Conservation (phyloP, 2,888 invertebrate genomes). For the Bombyx huttoni region DNA sequence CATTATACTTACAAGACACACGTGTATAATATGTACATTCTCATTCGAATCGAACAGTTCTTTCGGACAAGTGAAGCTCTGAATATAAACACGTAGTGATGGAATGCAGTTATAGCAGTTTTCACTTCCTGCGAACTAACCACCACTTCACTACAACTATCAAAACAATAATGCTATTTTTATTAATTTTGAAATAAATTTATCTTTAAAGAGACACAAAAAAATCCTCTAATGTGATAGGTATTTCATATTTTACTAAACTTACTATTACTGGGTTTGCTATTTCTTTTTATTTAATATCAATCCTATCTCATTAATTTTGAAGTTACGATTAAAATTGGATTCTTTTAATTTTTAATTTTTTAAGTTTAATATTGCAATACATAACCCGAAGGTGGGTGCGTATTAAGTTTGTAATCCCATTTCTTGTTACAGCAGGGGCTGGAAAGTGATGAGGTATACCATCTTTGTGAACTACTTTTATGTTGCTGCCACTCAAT, state of each 20-base stretch:
- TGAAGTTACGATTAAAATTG: conserved; percentile 15
- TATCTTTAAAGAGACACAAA: conserved; percentile 8
- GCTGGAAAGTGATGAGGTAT: conserved; percentile 94
- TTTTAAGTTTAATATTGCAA: conserved; percentile 32
- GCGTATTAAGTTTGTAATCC: conserved; percentile 71
- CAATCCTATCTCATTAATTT: conserved; percentile 3
- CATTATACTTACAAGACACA: conserved; percentile 11
- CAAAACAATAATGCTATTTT: conserved; percentile 10
- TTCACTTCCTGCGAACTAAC: conserved; percentile 26
- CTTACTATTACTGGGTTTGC: background rate
- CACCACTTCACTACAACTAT: conserved; percentile 1
- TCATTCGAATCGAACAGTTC: conserved; percentile 9
- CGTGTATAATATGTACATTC: conserved; percentile 7
- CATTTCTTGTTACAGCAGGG: conserved; percentile 86
- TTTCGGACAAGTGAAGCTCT: conserved; percentile 67
- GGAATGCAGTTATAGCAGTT: conserved; percentile 53
- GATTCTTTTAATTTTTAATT: conserved; percentile 30
- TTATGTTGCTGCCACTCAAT: conserved; percentile 71
- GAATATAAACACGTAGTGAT: conserved; percentile 52
- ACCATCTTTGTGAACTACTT: conserved; percentile 72
- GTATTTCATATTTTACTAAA: background rate
- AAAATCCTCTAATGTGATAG: background rate
- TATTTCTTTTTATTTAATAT: conserved; percentile 8
- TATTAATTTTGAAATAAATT: conserved; percentile 24
- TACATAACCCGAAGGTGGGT: conserved; percentile 67